These are phyloP conservation scores for Ciconia boyciana DNA, from an alignment of 2,113 vertebrate species.

Conservation along the genomic window DNA sequence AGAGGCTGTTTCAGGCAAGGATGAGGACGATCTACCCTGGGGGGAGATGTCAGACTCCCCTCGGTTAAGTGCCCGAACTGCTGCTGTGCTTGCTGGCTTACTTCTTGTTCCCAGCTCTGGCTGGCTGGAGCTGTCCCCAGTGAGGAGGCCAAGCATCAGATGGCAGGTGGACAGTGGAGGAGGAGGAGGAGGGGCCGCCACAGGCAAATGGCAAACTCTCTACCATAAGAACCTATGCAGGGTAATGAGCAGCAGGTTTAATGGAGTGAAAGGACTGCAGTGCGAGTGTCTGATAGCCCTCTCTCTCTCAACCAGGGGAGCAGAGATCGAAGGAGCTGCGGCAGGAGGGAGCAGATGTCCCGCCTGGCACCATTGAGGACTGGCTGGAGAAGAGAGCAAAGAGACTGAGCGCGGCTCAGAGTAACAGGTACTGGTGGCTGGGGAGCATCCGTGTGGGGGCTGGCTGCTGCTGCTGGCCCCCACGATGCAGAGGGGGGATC, in stretches of 20 bases:
- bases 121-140: neutral
- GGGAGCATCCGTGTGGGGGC: neutral
- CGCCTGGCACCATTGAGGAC: constrained; percentile 75
- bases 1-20: neutral
- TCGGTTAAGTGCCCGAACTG: neutral
- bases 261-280: neutral
- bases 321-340: constrained; percentile 72
- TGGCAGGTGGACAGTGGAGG: neutral
- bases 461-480: neutral
- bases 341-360: constrained; percentile 40
- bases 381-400: constrained; percentile 89
- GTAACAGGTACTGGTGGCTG: constrained; percentile 74
- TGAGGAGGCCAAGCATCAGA: neutral
- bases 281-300: neutral
- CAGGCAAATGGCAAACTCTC: neutral
- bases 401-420: constrained; percentile 65
- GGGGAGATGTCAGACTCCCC: neutral
- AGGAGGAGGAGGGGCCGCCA: neutral
- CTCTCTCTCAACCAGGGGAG: constrained; percentile 73
- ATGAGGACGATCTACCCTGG: rapidly evolving
- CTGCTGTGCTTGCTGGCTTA: neutral
- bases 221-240: neutral
- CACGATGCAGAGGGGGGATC: neutral
- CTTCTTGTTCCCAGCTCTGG: neutral
- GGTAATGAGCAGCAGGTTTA: neutral